A percentile compares a stretch with the other conserved stretches of the same genome.
Evolutionary conservation across 2,113 vertebrate genomes (phyloP).

Genomic region (Mus musculus): GRCm39 chr6:82090001-82090500

Average conservation of each 20-base stretch:
- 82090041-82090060: background rate
- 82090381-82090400: background rate
- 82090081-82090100: background rate
- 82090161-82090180: background rate
- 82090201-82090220: background rate
- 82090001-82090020: background rate
- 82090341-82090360: background rate
- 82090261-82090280: background rate
- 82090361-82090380: background rate
- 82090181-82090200: background rate
- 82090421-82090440: background rate
- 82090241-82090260: background rate
- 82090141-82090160: background rate
- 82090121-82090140: background rate
- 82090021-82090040: background rate
- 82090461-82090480: background rate
- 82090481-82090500: background rate
- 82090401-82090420: background rate
- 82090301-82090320: too few relatives aligned
- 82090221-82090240: background rate
- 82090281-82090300: too few relatives aligned
- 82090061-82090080: background rate
- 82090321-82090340: background rate
- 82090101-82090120: background rate
- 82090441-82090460: background rate